phyloP scores from a whole-genome alignment of 2,113 vertebrate species.

The Recurvirostra avosetta region DNA sequence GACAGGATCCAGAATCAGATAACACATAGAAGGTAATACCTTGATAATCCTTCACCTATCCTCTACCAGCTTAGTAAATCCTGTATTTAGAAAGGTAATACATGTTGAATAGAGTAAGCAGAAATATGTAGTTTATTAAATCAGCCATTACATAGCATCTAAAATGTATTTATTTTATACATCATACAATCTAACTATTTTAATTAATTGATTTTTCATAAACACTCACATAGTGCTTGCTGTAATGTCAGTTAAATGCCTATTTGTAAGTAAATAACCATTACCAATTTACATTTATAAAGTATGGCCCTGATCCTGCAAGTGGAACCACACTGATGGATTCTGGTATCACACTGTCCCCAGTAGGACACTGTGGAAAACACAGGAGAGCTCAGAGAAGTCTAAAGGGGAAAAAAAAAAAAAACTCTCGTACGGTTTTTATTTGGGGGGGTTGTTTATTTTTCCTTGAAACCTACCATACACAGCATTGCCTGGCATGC shows the following conservation, averaged over 20 bases:
- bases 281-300: constrained; percentile 40
- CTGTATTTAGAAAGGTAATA: constrained; percentile 1
- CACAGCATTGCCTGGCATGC: too few species aligned
- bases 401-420: not conserved
- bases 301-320: not conserved
- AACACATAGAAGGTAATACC: not conserved
- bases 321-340: not conserved
- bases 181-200: constrained; percentile 51
- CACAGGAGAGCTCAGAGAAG: not conserved
- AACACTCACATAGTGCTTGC: constrained; percentile 46
- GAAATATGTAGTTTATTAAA: constrained; percentile 53
- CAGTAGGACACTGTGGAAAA: not conserved
- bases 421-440: fast-evolving
- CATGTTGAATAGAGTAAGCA: constrained; percentile 19
- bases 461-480: not conserved
- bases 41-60: not conserved
- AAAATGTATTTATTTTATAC: constrained; percentile 64
- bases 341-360: not conserved
- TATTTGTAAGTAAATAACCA: constrained; percentile 66
- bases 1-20: not conserved
- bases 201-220: constrained; percentile 72
- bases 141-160: constrained; percentile 55
- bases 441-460: fast-evolving
- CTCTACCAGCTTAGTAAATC: not conserved
- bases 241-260: constrained; percentile 60